Base-by-base conservation (phyloP, 1,140 invertebrate genomes). In the Drosophila sechellia region DNA sequence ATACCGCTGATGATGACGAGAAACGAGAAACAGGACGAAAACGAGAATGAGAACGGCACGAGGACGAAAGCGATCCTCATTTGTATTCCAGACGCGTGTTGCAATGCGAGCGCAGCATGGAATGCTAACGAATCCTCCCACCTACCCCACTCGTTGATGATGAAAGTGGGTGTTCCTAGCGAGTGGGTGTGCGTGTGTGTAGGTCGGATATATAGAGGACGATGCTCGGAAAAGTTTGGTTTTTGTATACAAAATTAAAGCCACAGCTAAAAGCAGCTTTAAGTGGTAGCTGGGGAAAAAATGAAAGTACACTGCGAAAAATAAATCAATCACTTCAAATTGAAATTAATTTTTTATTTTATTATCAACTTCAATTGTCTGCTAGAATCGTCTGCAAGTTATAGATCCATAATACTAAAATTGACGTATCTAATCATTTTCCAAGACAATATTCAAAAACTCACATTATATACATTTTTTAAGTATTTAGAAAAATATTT, bases 81-180 rank as follows among this genome's bases (percentile, higher is more conserved):
- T 90, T 90, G 86, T 90, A 90, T 90, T 90, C 87, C 87, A 90
- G 87, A 90, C 86, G 87, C 85, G 85, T 79, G 58, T 39, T 65
- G 69, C 73, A 87, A 71, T 84, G 77, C 59, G 77, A 78, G 77
- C 77, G 63, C 73, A 35, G 84, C 58, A 48, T 20, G 49, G 84
- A 80, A 89, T 89, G 59, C 84, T 84, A 89, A 89, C 77, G 80
- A 89, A 70, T 59, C 77, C 65, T 13, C 48, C 58, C 43, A 55
- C 59, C 59, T 22, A 42, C 39, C 60, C 52, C 48, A 65, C 55
- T 39, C 48, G 45, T 56, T 55, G 70, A 64, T 86, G 83, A 87
- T 87, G 83, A 89, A 87, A 89, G 83, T 87, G 84, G 84, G 84
- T 78, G 77, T 66, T 54, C 40, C 58, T 27, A 27, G 43, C 34